Base-by-base conservation (phyloP, 2,797 vertebrate species). In the Gobio occitaniae region DNA sequence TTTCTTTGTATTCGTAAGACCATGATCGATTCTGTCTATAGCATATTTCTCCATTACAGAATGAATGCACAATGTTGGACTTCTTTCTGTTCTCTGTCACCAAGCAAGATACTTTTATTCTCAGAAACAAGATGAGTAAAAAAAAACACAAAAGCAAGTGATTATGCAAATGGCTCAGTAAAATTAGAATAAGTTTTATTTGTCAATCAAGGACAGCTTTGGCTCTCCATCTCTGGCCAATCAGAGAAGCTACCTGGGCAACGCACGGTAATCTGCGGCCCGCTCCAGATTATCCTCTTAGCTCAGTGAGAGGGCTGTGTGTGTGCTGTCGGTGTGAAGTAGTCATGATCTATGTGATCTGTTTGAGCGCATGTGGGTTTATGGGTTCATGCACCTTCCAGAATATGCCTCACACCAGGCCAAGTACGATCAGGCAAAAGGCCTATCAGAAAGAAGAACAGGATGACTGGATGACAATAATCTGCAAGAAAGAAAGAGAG, bases 211-310 rank as follows among this genome's bases (percentile, higher is more conserved):
- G 83, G 87, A 90, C 89, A 90, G 83, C 77, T 87, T 84, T 89
- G 79, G 36, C 19, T 75, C 71, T 74, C 59, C 36, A 38, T 84
- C 77, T 71, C 63, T 69, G 84, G 80, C 86, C 89, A 90, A 88
- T 90, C 90, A 88, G 93, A 85, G 89, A 92, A 88, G 90, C 87
- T 94, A 92, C 90, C 94, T 91, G 91, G 70, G 61, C 76, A 82
- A 90, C 83, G 77, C 92, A 91, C 89, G 81, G 92, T 97, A 97
- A 96, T 96, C 96, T 95, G 87, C 75, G 61, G 92, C 89, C 93
- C 92, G 87, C 91, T 93, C 88, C 90, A 90, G 70, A 80, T 97
- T 94, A 98, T 97, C 97, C 95, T 97, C 96, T 98, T 98, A 97
- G 90, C 90, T 92, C 88, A 90, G 86, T 66, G 86, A 86, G 71